phyloP scores from a whole-genome alignment of 2,797 vertebrate species.

The Babyrousa celebensis region DNA sequence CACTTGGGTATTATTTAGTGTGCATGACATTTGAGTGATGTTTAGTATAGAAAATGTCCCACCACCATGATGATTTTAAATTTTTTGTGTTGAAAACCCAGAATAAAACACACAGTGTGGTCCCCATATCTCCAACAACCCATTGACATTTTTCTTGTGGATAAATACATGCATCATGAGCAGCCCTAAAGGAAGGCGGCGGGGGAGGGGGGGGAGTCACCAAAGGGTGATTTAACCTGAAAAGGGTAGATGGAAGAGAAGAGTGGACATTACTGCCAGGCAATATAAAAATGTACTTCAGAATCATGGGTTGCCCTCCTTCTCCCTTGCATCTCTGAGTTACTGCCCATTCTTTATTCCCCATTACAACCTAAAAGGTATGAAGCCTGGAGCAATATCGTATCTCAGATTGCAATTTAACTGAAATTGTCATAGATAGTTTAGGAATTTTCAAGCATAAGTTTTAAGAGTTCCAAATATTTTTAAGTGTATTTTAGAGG shows the following conservation, averaged over 20 bases:
- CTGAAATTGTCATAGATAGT: not conserved
- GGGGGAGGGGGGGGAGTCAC: not conserved
- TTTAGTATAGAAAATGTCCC: constrained; percentile 9
- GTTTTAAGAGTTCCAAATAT: constrained; percentile 38
- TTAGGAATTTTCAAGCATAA: constrained; percentile 44
- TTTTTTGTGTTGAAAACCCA: constrained; percentile 54
- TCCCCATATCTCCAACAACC: not conserved
- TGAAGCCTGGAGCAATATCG: not conserved
- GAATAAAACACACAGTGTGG: not conserved
- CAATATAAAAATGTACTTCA: constrained; percentile 48
- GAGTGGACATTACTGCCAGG: not conserved
- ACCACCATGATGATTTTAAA: constrained; percentile 37
- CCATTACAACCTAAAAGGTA: constrained; percentile 18
- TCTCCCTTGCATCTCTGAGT: constrained; percentile 1
- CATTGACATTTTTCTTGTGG: not conserved
- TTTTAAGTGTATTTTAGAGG: not conserved
- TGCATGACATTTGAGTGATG: constrained; percentile 31
- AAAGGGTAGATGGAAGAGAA: not conserved
- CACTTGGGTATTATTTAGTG: constrained; percentile 69
- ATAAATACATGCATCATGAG: constrained; percentile 30
- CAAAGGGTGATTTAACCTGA: constrained; percentile 6
- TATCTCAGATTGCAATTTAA: constrained; percentile 21
- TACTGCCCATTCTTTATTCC: not conserved
- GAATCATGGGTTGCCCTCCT: not conserved
- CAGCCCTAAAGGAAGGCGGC: not conserved